These are phyloP conservation scores for Glyptemys insculpta DNA, from an alignment of 2,797 vertebrate genomes.

Conservation along the genomic window DNA sequence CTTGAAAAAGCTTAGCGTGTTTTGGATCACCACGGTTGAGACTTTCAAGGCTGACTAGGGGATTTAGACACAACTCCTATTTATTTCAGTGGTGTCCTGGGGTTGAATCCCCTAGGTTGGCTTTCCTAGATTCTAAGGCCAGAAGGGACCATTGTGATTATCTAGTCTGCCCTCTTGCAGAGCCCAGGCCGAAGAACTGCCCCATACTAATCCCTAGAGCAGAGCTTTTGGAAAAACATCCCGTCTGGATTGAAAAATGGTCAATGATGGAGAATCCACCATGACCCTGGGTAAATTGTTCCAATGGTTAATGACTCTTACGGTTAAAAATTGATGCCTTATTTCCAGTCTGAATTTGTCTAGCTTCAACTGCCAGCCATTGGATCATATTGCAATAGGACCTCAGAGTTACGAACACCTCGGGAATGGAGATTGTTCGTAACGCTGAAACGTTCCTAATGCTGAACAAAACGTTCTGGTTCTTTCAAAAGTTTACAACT, in stretches of 20 bases:
- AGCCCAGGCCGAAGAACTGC: neutral
- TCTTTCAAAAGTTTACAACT: too few species aligned
- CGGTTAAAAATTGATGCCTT: neutral
- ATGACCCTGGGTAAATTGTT: neutral
- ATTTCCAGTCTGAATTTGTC: neutral
- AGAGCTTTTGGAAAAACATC: neutral
- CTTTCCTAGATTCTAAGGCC: neutral
- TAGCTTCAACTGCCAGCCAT: neutral
- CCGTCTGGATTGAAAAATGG: neutral
- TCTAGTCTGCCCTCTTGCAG: neutral
- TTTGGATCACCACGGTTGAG: neutral
- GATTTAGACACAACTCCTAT: neutral
- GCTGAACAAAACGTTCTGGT: too few species aligned
- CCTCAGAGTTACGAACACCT: too few species aligned
- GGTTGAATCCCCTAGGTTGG: neutral
- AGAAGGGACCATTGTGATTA: neutral
- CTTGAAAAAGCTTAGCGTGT: neutral
- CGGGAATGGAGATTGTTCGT: too few species aligned
- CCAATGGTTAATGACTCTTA: neutral
- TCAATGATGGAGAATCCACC: neutral
- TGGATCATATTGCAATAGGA: neutral
- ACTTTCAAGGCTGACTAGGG: neutral
- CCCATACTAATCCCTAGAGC: neutral
- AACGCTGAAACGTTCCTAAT: too few species aligned
- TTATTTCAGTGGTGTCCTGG: neutral